These are phyloP conservation scores for Cirrhinus mrigala DNA, from an alignment of 2,797 vertebrate genomes.

Conservation along the genomic window DNA sequence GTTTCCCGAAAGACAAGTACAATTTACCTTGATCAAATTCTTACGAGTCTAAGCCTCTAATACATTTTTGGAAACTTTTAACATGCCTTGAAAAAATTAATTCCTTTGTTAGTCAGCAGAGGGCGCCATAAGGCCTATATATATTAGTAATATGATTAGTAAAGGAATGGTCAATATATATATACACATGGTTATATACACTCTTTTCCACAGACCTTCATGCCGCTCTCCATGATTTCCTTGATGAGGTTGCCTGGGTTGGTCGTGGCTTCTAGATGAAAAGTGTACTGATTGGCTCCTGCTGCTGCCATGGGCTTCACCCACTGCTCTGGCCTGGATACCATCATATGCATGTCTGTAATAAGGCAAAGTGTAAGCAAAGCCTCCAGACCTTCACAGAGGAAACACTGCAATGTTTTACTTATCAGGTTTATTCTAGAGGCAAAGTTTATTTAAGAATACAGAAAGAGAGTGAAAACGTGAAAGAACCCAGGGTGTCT, in stretches of 20 bases:
- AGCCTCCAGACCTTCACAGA: not conserved
- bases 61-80: not conserved
- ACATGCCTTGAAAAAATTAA: not conserved
- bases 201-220: slow-evolving; percentile 86
- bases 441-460: not conserved
- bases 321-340: slow-evolving; percentile 95
- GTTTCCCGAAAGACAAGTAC: too few species aligned
- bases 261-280: slow-evolving; percentile 91
- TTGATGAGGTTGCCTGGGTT: slow-evolving; percentile 95
- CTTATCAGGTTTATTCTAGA: not conserved
- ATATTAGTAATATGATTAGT: too few species aligned
- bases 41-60: not conserved
- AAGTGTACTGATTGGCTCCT: slow-evolving; percentile 95
- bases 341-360: slow-evolving; percentile 99
- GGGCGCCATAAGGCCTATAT: not conserved
- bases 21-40: not conserved
- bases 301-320: slow-evolving; percentile 96
- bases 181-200: too few species aligned
- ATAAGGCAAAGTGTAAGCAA: slow-evolving; percentile 17
- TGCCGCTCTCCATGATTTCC: slow-evolving; percentile 91
- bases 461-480: not conserved
- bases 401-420: not conserved
- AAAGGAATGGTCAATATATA: too few species aligned
- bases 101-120: not conserved
- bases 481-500: not conserved